phyloP scores from a whole-genome alignment of 2,113 vertebrate species.

The Rutilus rutilus region DNA sequence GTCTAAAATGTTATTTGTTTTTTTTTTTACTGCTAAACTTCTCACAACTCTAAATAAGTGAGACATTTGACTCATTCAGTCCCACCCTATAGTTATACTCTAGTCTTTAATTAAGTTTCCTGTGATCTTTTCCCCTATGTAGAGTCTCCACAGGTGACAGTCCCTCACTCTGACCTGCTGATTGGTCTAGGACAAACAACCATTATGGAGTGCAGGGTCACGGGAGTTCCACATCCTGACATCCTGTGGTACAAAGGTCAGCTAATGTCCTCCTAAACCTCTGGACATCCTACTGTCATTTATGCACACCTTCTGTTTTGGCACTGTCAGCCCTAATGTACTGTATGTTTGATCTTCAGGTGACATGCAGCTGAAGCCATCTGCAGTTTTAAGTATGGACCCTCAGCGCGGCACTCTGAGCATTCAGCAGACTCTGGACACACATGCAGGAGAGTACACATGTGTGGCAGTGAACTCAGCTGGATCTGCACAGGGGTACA shows the following conservation, averaged over 20 bases:
- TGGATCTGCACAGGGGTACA: constrained; percentile 84
- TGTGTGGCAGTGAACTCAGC: constrained; percentile 89
- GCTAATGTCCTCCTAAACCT: background rate
- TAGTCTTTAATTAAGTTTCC: constrained; percentile 33
- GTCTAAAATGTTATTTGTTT: background rate
- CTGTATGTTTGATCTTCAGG: constrained; percentile 69
- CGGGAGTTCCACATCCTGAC: constrained; percentile 86
- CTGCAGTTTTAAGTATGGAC: constrained; percentile 80
- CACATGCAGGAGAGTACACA: constrained; percentile 90
- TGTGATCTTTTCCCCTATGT: constrained; percentile 17
- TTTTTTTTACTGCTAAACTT: background rate
- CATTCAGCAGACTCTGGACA: constrained; percentile 84
- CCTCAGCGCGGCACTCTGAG: constrained; percentile 78
- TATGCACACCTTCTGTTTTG: background rate
- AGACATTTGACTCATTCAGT: constrained; percentile 22
- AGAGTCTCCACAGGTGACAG: constrained; percentile 85
- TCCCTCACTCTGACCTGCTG: constrained; percentile 84
- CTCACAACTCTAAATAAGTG: background rate
- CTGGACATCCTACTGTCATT: background rate
- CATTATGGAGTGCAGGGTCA: constrained; percentile 86
- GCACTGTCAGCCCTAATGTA: background rate
- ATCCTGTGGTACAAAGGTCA: constrained; percentile 97
- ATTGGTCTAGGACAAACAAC: constrained; percentile 86
- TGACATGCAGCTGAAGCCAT: constrained; percentile 82
- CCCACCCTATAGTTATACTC: background rate